Evolutionary conservation across 2,797 vertebrate genomes (phyloP).

Genomic region (Anguilla obscura): DNA sequence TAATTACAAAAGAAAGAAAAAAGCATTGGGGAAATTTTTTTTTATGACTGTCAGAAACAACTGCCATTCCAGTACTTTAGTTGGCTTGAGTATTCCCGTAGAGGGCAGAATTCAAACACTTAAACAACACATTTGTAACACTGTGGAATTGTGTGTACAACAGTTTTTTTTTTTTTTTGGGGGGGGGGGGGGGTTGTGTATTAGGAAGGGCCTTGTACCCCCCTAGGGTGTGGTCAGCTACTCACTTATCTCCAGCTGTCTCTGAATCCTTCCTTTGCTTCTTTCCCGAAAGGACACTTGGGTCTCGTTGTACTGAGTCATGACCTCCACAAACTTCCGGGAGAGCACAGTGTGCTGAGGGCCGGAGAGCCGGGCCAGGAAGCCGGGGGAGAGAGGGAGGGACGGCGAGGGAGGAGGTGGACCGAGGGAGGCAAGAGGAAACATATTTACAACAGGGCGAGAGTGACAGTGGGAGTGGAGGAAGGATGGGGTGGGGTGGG

Average conservation of each 20-base stretch:
- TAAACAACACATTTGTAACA: background rate
- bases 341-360: slow-evolving; percentile 86
- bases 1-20: background rate
- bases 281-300: slow-evolving; percentile 91
- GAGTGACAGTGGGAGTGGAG: slow-evolving; percentile 3
- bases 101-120: background rate
- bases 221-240: slow-evolving; percentile 31
- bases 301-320: slow-evolving; percentile 91
- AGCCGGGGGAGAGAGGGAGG: slow-evolving; percentile 30
- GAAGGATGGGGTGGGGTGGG: background rate
- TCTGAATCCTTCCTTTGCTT: slow-evolving; percentile 92
- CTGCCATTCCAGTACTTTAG: background rate
- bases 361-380: background rate
- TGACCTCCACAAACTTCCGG: slow-evolving; percentile 93
- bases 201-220: background rate
- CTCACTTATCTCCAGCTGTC: slow-evolving; percentile 97
- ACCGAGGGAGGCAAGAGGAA: slow-evolving; percentile 1
- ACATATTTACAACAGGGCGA: background rate
- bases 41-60: background rate
- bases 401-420: background rate
- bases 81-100: background rate
- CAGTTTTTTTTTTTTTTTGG: background rate
- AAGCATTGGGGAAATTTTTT: background rate
- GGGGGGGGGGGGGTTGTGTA: background rate
- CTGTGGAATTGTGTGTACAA: background rate